phyloP scores from a whole-genome alignment of 2,113 vertebrate species.

The Calonectris borealis region DNA sequence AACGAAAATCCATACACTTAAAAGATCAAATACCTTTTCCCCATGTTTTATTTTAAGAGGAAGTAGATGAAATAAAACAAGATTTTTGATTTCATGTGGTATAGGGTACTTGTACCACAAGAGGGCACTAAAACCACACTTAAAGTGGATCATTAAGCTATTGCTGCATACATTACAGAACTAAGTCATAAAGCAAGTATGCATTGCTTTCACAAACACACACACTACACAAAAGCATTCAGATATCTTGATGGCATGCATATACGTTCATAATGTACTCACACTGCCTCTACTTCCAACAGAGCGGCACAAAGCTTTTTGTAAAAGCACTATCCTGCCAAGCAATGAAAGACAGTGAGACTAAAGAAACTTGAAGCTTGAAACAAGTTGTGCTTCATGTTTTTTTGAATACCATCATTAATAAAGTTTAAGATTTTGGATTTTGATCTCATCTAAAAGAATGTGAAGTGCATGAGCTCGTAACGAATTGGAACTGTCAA shows the following conservation, averaged over 20 bases:
- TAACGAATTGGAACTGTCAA: not conserved
- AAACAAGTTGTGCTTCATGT: not conserved
- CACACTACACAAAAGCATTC: not conserved
- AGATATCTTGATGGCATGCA: not conserved
- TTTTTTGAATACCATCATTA: not conserved
- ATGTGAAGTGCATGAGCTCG: not conserved
- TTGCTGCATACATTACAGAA: not conserved
- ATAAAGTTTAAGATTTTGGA: not conserved
- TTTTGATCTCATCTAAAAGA: not conserved
- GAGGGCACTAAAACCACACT: slow-evolving; percentile 51
- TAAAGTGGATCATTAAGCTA: not conserved
- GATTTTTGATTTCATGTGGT: not conserved
- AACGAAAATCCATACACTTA: not conserved
- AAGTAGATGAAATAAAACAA: not conserved
- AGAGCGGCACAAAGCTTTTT: not conserved
- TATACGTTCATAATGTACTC: not conserved
- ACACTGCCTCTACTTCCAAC: not conserved
- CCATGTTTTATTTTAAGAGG: not conserved
- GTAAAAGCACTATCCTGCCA: not conserved
- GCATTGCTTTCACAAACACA: not conserved
- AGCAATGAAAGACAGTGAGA: not conserved
- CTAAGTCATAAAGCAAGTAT: not conserved
- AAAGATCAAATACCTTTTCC: not conserved
- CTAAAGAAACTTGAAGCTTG: not conserved
- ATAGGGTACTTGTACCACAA: not conserved